Evolutionary conservation across 1,140 invertebrate species (phyloP).

Genomic region (Phthorimaea operculella): DNA sequence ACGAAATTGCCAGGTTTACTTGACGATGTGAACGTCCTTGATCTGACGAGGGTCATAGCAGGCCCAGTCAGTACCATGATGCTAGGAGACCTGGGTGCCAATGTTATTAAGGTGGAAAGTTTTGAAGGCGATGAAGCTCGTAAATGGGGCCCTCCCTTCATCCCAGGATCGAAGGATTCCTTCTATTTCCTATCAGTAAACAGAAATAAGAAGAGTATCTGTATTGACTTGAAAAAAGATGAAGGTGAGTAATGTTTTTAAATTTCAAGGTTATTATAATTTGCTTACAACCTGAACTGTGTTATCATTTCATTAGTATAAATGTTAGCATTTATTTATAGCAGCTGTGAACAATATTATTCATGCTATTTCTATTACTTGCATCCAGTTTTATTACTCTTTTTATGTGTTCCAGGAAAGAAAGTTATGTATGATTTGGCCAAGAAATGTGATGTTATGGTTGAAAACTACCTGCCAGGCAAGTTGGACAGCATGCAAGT

Average conservation of each 20-base stretch:
- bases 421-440: constrained; percentile 81
- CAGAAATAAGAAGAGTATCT: constrained; percentile 96
- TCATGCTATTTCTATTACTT: too few species aligned
- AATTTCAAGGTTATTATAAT: neutral
- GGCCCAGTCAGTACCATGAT: constrained; percentile 95
- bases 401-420: constrained; percentile 67
- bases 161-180: constrained; percentile 76
- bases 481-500: constrained; percentile 82
- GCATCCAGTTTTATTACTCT: too few species aligned
- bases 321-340: too few species aligned
- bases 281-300: too few species aligned
- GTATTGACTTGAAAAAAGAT: constrained; percentile 82
- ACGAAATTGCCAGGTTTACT: constrained; percentile 58
- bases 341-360: too few species aligned
- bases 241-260: constrained; percentile 48
- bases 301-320: too few species aligned
- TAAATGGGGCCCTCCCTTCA: constrained; percentile 93
- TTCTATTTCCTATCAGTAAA: constrained; percentile 92
- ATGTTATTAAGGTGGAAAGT: constrained; percentile 91
- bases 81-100: constrained; percentile 92
- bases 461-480: constrained; percentile 96
- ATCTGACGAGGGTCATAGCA: constrained; percentile 84
- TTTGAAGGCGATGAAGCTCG: constrained; percentile 89
- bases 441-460: constrained; percentile 83
- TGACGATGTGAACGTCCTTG: constrained; percentile 79